Conservation (phyloP, 2,888 invertebrate genomes). For the Tethea ocularis region DNA sequence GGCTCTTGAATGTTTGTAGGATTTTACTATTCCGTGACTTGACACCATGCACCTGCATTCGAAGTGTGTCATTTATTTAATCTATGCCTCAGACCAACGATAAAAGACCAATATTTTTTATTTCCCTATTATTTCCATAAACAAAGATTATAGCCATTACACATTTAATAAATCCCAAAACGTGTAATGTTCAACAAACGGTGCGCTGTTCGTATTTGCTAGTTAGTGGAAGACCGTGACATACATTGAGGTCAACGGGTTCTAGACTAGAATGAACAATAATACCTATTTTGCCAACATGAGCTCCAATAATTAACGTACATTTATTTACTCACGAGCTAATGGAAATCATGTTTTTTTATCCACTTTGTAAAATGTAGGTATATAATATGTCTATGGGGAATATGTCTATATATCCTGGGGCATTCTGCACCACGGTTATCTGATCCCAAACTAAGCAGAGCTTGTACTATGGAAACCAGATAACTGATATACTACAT, state of each 20-base stretch:
- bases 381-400: too few relatives aligned
- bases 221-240: slow-evolving; percentile 7
- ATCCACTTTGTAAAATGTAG: not conserved
- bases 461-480: too few relatives aligned
- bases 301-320: not conserved
- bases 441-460: too few relatives aligned
- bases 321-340: not conserved
- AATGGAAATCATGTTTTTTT: not conserved
- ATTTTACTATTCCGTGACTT: too few relatives aligned
- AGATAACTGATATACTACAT: too few relatives aligned
- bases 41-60: too few relatives aligned
- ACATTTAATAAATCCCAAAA: not conserved
- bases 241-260: slow-evolving; percentile 1
- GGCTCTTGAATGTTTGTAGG: too few relatives aligned
- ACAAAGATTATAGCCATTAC: not conserved
- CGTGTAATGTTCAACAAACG: not conserved
- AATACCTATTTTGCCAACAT: slow-evolving; percentile 1
- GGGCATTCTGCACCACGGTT: too few relatives aligned
- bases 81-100: too few relatives aligned
- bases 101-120: too few relatives aligned
- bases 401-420: too few relatives aligned
- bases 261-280: slow-evolving; percentile 1
- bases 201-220: not conserved
- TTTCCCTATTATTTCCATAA: not conserved
- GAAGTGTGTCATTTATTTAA: too few relatives aligned